Percentiles rank a stretch among this genome's conserved stretches.
phyloP scores from a whole-genome alignment of 2,113 vertebrate genomes.

The Phrynosoma blainvillii region DNA sequence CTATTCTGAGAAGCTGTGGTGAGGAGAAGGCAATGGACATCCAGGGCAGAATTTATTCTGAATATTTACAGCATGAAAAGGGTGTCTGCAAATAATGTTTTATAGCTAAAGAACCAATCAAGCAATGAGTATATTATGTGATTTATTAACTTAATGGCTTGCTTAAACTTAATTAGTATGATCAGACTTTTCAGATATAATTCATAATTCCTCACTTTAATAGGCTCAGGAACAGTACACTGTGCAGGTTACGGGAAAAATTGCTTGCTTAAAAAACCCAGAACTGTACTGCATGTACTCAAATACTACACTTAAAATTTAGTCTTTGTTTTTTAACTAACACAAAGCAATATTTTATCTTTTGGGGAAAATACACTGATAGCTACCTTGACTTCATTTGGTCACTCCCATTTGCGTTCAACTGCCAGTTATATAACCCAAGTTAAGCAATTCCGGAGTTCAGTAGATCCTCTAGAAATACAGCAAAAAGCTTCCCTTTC shows the following conservation, averaged over 20 bases:
- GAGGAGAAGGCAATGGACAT: background rate
- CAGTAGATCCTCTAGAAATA: background rate
- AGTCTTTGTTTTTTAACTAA: background rate
- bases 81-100: background rate
- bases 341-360: background rate
- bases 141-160: constrained; percentile 1
- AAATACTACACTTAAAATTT: background rate
- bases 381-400: background rate
- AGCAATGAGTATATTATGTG: background rate
- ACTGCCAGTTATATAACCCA: background rate
- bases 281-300: background rate
- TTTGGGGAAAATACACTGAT: background rate
- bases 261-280: background rate
- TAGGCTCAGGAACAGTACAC: fast-evolving
- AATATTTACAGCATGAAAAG: background rate
- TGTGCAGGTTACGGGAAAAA: background rate
- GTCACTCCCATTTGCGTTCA: background rate
- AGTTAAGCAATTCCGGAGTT: background rate
- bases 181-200: constrained; percentile 9
- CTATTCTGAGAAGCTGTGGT: background rate
- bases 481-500: background rate
- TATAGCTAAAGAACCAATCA: background rate
- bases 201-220: background rate
- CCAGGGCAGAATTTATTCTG: background rate
- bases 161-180: background rate